A percentile compares a stretch with the other conserved stretches of the same genome.
Evolutionary conservation across 1,140 invertebrate species (phyloP).

Genomic region (Drosophila ficusphila): DNA sequence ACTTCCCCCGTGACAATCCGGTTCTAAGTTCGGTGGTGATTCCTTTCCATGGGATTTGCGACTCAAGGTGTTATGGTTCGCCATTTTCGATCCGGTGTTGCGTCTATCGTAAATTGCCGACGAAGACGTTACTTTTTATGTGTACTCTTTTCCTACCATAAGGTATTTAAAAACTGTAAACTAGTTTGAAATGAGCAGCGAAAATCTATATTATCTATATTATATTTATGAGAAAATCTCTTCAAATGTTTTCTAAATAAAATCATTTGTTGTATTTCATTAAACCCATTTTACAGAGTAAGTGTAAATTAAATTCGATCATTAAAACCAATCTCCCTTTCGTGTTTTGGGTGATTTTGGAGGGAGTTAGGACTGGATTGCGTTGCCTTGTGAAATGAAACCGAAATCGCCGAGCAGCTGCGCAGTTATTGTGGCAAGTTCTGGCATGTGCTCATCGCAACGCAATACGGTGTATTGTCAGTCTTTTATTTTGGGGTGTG

Average conservation of each 20-base stretch:
- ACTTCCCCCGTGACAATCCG: slow-evolving; percentile 65
- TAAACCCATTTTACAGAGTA: not conserved
- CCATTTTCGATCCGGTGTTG: slow-evolving; percentile 22
- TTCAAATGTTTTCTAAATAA: not conserved
- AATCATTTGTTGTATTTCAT: not conserved
- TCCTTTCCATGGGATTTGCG: slow-evolving; percentile 3
- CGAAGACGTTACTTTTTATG: slow-evolving; percentile 8
- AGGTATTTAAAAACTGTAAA: not conserved
- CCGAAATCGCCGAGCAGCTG: slow-evolving; percentile 53
- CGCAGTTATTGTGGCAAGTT: slow-evolving; percentile 65
- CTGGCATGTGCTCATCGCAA: slow-evolving; percentile 57
- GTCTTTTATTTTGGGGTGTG: slow-evolving; percentile 13
- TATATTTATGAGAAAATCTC: not conserved
- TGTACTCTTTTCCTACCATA: not conserved
- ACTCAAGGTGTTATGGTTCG: slow-evolving; percentile 65
- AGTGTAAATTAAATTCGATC: slow-evolving; percentile 3
- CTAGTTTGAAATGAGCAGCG: not conserved
- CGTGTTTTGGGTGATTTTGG: not conserved
- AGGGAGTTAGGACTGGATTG: slow-evolving; percentile 30
- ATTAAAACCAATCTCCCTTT: not conserved
- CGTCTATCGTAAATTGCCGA: slow-evolving; percentile 14
- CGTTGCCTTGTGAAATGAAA: slow-evolving; percentile 45
- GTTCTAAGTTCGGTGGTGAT: slow-evolving; percentile 31
- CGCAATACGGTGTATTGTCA: slow-evolving; percentile 55
- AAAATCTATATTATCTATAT: too few relatives aligned